Conservation (phyloP, 2,797 vertebrate species). For the Bradypus variegatus region DNA sequence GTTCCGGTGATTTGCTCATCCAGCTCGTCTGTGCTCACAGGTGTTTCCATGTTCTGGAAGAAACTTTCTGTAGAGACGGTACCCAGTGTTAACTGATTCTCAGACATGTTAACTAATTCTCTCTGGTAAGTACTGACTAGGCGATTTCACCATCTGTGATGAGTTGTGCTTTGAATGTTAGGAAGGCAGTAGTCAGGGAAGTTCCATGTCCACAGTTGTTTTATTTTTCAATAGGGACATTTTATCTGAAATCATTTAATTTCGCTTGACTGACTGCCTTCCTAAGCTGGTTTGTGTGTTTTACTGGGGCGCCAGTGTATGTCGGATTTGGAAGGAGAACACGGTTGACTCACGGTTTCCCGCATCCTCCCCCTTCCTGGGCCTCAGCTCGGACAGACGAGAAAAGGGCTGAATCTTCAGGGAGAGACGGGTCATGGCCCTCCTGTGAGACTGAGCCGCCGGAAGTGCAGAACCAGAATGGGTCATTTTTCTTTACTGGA, state of each 20-base stretch:
- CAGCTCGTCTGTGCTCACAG: background rate
- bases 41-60: background rate
- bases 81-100: background rate
- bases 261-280: background rate
- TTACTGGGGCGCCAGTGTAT: background rate
- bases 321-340: background rate
- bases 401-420: background rate
- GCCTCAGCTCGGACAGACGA: background rate
- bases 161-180: background rate
- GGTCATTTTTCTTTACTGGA: conserved; percentile 21
- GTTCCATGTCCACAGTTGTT: too few species aligned
- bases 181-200: background rate
- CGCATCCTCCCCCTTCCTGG: background rate
- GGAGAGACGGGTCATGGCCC: background rate
- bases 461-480: conserved; percentile 32
- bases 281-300: background rate
- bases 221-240: background rate
- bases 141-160: background rate
- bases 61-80: background rate
- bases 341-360: background rate
- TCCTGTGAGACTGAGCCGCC: conserved; percentile 6
- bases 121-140: background rate
- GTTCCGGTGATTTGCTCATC: background rate
- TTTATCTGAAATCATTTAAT: background rate
- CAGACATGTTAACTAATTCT: background rate